phyloP scores from a whole-genome alignment of 2,113 vertebrate genomes.

The Sinocyclocheilus maitianheensis region DNA sequence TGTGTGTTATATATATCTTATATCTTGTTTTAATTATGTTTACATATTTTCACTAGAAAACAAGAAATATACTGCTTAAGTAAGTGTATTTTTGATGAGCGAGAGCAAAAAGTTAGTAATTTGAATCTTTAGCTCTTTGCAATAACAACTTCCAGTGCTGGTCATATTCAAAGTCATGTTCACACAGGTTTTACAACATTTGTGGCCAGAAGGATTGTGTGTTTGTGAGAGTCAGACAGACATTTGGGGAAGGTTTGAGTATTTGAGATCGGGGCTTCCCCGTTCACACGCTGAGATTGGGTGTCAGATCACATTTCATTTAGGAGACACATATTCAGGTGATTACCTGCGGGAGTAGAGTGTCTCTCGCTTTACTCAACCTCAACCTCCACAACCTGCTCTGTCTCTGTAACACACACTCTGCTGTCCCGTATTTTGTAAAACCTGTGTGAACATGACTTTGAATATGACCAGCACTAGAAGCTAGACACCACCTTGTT shows the following conservation, averaged over 20 bases:
- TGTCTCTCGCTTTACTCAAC: constrained; percentile 55
- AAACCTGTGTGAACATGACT: no score
- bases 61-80: neutral
- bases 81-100: neutral
- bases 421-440: neutral
- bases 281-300: constrained; percentile 55
- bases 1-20: neutral
- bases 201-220: constrained; percentile 8
- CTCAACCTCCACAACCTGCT: constrained; percentile 28
- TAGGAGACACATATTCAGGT: constrained; percentile 55
- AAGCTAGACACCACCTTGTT: neutral
- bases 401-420: constrained; percentile 48
- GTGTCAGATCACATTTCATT: constrained; percentile 61
- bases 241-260: neutral
- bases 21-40: neutral
- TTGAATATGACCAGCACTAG: no score
- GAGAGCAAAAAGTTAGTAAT: neutral
- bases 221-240: constrained; percentile 12
- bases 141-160: neutral
- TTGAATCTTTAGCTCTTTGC: constrained; percentile 9
- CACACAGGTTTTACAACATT: constrained; percentile 56
- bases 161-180: constrained; percentile 68
- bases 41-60: neutral
- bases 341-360: constrained; percentile 60
- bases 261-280: constrained; percentile 55